Evolutionary conservation across 2,888 invertebrate genomes (phyloP), one percentile per base, ranked within the genome.

Genomic region (Mimas tiliae): DNA sequence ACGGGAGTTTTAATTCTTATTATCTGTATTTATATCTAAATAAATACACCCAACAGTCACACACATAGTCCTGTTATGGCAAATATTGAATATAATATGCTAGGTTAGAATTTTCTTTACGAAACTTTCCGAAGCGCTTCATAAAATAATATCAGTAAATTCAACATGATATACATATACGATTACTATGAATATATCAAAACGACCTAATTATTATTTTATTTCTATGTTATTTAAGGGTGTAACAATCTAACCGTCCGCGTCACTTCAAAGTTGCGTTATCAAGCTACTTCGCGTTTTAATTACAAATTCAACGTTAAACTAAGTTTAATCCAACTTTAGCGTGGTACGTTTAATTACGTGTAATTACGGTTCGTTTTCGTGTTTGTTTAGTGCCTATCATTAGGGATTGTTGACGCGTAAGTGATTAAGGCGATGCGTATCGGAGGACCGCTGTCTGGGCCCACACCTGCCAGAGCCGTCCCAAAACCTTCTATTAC

Each of bases 341-440:
- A 52, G n/a, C 63, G 55, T 38, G 63, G 55, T 12, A 38, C n/a
- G 33, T 53, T 65, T 58, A 67, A 64, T 67, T 58, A 64, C 42
- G 58, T 19, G 55, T 67, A 67, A 87, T 86, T 85, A 82, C 75
- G 74, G 80, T 69, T 72, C 71, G 74, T 80, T 84, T 82, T 82
- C 73, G 80, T 88, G 85, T 88, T 86, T 88, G 85, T 86, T 87
- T 85, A 84, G 85, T 85, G 80, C 82, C 83, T 83, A 85, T 86
- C 79, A 86, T 88, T 85, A 87, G 75, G 82, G 81, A 84, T 84
- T 84, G 85, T 85, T 85, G 85, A 78, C 79, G 83, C 82, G 80
- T 79, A 83, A 85, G 84, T 86, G 87, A 88, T 88, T 86, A 86
- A 86, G 81, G 85, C 80, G 84, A 90, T 89, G 85, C 72, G 70